These are phyloP conservation scores for Lathamus discolor DNA, from an alignment of 2,113 vertebrate species.

Conservation along the genomic window DNA sequence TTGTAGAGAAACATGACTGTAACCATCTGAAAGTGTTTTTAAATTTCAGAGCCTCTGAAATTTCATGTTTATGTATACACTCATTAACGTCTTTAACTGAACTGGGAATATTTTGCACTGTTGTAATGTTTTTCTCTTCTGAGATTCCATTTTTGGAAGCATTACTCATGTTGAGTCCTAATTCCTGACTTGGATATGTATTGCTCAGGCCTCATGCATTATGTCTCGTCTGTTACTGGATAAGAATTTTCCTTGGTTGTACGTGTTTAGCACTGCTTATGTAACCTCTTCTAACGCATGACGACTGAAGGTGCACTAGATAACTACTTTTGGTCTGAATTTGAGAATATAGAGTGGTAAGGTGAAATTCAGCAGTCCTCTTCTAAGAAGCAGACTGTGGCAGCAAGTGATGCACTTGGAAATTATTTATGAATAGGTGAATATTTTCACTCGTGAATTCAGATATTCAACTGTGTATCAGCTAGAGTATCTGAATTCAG, in stretches of 20 bases:
- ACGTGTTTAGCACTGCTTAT: slow-evolving; percentile 38
- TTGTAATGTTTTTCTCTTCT: not conserved
- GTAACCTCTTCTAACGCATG: not conserved
- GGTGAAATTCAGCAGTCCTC: not conserved
- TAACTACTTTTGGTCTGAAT: not conserved
- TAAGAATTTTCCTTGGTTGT: slow-evolving; percentile 53
- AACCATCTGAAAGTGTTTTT: not conserved
- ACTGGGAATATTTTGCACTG: not conserved
- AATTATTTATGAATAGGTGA: not conserved
- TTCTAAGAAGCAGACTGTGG: not conserved
- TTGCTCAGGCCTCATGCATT: not conserved
- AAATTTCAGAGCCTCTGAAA: not conserved
- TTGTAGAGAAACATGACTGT: not conserved
- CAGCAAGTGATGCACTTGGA: not conserved
- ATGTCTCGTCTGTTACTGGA: slow-evolving; percentile 38
- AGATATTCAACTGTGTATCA: not conserved
- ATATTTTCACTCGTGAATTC: not conserved
- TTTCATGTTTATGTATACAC: not conserved
- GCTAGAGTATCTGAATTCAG: not conserved
- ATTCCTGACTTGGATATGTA: not conserved
- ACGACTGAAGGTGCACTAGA: not conserved
- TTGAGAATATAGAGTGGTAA: not conserved
- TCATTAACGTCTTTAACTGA: not conserved
- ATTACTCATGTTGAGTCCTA: not conserved
- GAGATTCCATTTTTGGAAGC: not conserved